A percentile compares a stretch with the other conserved stretches of the same genome.
phyloP scores from a whole-genome alignment of 2,888 invertebrate species.

The Horisme vitalbata region DNA sequence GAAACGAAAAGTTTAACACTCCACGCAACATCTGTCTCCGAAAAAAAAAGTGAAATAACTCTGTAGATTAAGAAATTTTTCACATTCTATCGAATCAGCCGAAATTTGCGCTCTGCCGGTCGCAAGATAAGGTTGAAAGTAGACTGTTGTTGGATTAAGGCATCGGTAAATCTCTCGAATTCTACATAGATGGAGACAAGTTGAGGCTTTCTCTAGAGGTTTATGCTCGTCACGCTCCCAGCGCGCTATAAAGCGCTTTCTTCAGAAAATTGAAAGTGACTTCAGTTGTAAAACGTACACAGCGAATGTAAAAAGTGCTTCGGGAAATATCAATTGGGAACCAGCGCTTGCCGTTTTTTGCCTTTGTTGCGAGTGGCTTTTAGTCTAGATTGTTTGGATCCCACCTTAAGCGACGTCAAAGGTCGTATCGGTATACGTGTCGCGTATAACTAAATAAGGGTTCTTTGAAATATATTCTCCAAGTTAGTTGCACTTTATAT shows the following conservation, averaged over 20 bases:
- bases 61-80: constrained; percentile 49
- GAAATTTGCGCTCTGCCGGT: constrained; percentile 27
- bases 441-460: constrained; percentile 10
- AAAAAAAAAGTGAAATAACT: constrained; percentile 53
- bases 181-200: constrained; percentile 59
- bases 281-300: constrained; percentile 73
- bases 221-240: constrained; percentile 71
- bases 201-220: constrained; percentile 54
- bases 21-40: constrained; percentile 52
- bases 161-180: constrained; percentile 51
- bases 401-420: constrained; percentile 4
- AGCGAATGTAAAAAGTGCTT: constrained; percentile 54
- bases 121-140: constrained; percentile 38
- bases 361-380: constrained; percentile 31
- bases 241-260: constrained; percentile 71
- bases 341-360: constrained; percentile 46
- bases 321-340: constrained; percentile 63
- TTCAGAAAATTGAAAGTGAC: constrained; percentile 78
- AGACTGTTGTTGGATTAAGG: constrained; percentile 32
- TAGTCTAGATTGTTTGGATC: constrained; percentile 18
- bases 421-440: constrained; percentile 10
- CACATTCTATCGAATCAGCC: constrained; percentile 19
- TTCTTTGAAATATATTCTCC: constrained; percentile 10
- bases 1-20: constrained; percentile 54
- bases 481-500: constrained; percentile 4